Base-by-base conservation (phyloP, 2,113 vertebrate species). In the Tragelaphus scriptus region DNA sequence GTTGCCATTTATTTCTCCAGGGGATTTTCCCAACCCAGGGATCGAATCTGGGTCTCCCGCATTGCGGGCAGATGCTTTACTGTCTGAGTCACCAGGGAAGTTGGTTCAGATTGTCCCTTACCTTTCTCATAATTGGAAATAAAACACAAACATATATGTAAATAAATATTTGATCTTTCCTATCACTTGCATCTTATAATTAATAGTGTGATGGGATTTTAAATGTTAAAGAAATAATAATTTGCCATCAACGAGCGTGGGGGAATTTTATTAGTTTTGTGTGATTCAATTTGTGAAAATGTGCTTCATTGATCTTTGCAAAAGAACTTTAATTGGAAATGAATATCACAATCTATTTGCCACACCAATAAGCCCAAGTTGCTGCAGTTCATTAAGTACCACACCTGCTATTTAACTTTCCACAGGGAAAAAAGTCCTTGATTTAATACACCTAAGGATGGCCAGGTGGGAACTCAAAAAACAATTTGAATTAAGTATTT, bases 321-420 rank as follows among this genome's bases (percentile, higher is more conserved):
- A 98, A 99, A 98, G 98, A 98, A 98, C 97, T 99, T 99, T 99
- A 99, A 99, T 99, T 99, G 98, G 98, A 99, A 99, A 98, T 98
- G 98, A 99, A 98, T 99, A 99, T 99, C 98, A 98, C 98, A 98
- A 98, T 99, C 98, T 98, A 98, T 99, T 99, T 99, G 98, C 98
- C 98, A 99, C 98, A 98, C 98, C 98, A 98, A 98, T 98, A 98
- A 98, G 95, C 97, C 92, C 97, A 97, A 98, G 75, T 98, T 98
- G 97, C 98, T 98, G 94, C 98, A 98, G 97, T 98, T 99, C 98
- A 99, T 99, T 99, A 98, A 98, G 98, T 95, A 96, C 96, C 98
- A 99, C 98, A 99, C 98, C 99, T 99, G 99, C 98, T 98, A 98
- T 97, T 99, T 98, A 98, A 99, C 98, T 98, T 99, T 96, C 85